phyloP scores from a whole-genome alignment of 2,113 vertebrate genomes.

The Gopherus evgoodei region DNA sequence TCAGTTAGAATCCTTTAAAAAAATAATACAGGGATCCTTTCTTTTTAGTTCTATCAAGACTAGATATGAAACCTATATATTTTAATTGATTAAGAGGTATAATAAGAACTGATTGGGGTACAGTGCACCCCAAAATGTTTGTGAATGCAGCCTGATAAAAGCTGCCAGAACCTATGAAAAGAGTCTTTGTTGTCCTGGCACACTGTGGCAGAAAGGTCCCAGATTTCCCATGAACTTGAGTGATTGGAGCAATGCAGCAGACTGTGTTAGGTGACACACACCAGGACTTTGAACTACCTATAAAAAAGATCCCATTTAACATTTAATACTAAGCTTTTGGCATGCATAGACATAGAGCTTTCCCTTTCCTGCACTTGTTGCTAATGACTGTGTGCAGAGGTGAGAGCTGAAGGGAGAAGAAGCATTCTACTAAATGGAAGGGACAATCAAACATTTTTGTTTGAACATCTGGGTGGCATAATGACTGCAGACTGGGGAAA shows the following conservation, averaged over 20 bases:
- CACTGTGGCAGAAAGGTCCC: constrained; percentile 63
- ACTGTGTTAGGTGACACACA: constrained; percentile 75
- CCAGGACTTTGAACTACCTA: constrained; percentile 69
- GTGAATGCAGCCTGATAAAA: constrained; percentile 69
- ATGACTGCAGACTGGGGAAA: accelerated
- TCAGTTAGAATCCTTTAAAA: background rate
- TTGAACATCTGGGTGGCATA: background rate
- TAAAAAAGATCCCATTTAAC: constrained; percentile 55
- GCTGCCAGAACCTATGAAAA: constrained; percentile 68
- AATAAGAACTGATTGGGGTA: constrained; percentile 62
- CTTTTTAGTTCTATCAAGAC: background rate
- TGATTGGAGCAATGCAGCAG: constrained; percentile 35
- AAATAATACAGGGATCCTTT: background rate
- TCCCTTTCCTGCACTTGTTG: background rate
- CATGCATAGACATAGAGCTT: background rate
- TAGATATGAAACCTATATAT: constrained; percentile 52
- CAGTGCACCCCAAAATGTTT: constrained; percentile 58
- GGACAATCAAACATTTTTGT: background rate
- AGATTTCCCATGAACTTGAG: constrained; percentile 62
- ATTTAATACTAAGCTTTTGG: constrained; percentile 24
- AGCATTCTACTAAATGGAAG: background rate
- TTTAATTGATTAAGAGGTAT: constrained; percentile 55
- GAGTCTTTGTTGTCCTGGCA: constrained; percentile 60
- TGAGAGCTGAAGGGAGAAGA: background rate
- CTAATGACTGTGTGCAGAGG: background rate